Evolutionary conservation across 2,797 vertebrate genomes (phyloP).

Genomic region (Brotogeris chrysoptera): DNA sequence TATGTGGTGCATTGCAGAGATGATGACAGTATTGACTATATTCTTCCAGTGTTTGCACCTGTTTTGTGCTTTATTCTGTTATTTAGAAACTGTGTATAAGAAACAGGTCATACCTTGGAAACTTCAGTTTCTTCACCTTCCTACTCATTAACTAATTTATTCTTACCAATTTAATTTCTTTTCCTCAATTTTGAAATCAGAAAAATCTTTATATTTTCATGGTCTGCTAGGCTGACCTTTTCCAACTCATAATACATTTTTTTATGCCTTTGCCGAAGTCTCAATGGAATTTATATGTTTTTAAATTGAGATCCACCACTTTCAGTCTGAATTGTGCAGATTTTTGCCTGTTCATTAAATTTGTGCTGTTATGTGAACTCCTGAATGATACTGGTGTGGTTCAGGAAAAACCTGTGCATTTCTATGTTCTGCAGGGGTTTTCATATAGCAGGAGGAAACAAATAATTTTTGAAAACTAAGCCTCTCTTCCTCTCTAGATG

Average conservation of each 20-base stretch:
- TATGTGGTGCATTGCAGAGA: background rate
- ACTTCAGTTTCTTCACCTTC: background rate
- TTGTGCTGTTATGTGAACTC: background rate
- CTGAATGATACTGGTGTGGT: background rate
- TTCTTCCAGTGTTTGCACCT: background rate
- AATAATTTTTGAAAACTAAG: background rate
- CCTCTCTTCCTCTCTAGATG: background rate
- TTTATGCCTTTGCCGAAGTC: background rate
- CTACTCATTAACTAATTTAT: background rate
- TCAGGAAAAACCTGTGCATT: background rate
- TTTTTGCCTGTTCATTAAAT: background rate
- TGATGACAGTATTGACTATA: background rate
- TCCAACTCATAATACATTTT: background rate
- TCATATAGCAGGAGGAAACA: background rate
- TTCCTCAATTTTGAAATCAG: background rate
- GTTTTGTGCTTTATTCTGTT: background rate
- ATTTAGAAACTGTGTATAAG: background rate
- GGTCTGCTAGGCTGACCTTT: background rate
- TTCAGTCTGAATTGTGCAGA: background rate
- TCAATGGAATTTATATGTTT: background rate
- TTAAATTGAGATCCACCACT: background rate
- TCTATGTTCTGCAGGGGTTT: background rate
- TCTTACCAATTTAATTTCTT: background rate
- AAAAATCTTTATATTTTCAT: background rate
- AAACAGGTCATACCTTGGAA: fast-evolving